phyloP scores from a whole-genome alignment of 2,888 invertebrate genomes.

The Drosophila glabriapex region DNA sequence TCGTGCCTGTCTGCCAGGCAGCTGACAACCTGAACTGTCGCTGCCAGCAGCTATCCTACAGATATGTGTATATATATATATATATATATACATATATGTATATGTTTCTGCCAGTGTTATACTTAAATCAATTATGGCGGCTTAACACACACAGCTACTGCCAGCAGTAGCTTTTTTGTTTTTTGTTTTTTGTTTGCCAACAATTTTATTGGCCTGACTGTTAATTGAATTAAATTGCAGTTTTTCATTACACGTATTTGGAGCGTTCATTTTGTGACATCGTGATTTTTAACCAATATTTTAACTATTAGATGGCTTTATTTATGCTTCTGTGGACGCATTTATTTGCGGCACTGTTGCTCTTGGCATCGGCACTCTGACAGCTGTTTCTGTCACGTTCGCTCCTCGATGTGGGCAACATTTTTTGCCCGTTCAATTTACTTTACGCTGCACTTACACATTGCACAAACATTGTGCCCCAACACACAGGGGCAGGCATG shows the following conservation, averaged over 20 bases:
- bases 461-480: slow-evolving; percentile 23
- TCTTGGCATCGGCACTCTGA: slow-evolving; percentile 37
- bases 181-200: slow-evolving; percentile 1
- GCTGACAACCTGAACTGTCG: slow-evolving; percentile 50
- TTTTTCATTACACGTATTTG: slow-evolving; percentile 27
- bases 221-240: slow-evolving; percentile 58
- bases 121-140: slow-evolving; percentile 73
- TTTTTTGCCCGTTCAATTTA: slow-evolving; percentile 35
- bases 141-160: slow-evolving; percentile 38
- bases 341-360: slow-evolving; percentile 38
- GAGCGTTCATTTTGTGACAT: slow-evolving; percentile 1
- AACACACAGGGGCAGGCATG: neutral
- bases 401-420: slow-evolving; percentile 23
- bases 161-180: slow-evolving; percentile 3
- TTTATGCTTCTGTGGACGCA: slow-evolving; percentile 21
- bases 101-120: slow-evolving; percentile 35
- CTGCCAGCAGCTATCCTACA: slow-evolving; percentile 21
- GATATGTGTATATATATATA: slow-evolving; percentile 1
- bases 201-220: slow-evolving; percentile 15
- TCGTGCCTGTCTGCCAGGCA: slow-evolving; percentile 59
- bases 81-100: neutral
- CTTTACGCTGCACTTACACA: slow-evolving; percentile 43
- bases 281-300: slow-evolving; percentile 22
- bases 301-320: slow-evolving; percentile 35
- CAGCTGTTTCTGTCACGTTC: slow-evolving; percentile 44